Base-by-base conservation (phyloP, 2,113 vertebrate species). In the Gorilla gorilla region DNA sequence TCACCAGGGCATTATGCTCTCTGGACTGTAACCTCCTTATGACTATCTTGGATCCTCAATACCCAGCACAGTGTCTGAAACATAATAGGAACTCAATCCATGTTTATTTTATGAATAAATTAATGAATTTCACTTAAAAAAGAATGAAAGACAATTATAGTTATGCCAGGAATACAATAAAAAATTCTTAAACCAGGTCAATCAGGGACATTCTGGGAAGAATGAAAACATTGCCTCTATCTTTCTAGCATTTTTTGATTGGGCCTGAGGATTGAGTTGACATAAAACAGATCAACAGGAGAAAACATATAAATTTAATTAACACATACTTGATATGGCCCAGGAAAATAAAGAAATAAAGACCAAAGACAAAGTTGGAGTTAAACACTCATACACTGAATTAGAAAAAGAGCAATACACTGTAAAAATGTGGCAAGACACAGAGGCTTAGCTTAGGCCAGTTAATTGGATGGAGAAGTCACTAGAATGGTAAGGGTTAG, bases 391-490 rank as follows among this genome's bases (percentile, higher is more conserved):
- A 12, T 0, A n/a, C 10, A 78, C 61, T 16, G 25, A 78, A 16
- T 64, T 64, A 43, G 48, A 55, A 17, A 27, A 6, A 16, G 17
- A 50, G 3, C 11, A 66, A 1, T 43, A 5, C 27, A 40, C 6
- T 38, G 3, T 4, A 12, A 35, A 75, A 50, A 18, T 4, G 4
- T 27, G 81, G 40, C 8, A 50, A 40, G 13, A 17, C 40, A 13
- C 8, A 35, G 40, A 35, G 10, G 6, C 43, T 25, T 7, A 3
- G 5, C 14, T 8, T 76, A 17, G 1, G 11, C 3, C 18, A 12
- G 27, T 23, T 27, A 25, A 18, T 8, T 17, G 13, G 1, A 30
- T 22, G 6, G 2, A 78, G 2, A 8, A 40, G 2, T 9, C 1
- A 11, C 4, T 17, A 32, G 6, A 5, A 40, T 6, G 32, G 38